Conservation (phyloP, 2,888 invertebrate species). For the Drosophila ustulata region DNA sequence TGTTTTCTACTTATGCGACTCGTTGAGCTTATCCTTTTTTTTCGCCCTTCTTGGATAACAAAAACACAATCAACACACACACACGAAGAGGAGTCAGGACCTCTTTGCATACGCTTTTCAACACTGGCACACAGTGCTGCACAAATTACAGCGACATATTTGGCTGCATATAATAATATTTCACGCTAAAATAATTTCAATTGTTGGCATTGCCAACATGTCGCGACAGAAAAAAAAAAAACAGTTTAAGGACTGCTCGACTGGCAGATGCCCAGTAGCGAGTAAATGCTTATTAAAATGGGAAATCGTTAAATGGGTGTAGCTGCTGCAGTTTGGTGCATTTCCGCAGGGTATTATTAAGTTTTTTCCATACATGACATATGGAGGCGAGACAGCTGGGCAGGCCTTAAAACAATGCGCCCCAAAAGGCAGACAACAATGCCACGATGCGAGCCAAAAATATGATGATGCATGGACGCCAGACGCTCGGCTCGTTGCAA, state of each 20-base stretch:
- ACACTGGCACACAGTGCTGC: slow-evolving; percentile 32
- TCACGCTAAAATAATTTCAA: slow-evolving; percentile 49
- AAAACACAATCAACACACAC: background rate
- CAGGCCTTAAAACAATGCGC: slow-evolving; percentile 43
- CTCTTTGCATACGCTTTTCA: slow-evolving; percentile 26
- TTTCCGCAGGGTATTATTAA: slow-evolving; percentile 1
- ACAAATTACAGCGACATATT: slow-evolving; percentile 28
- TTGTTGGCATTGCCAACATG: slow-evolving; percentile 49
- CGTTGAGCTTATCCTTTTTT: slow-evolving; percentile 43
- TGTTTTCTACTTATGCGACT: slow-evolving; percentile 41
- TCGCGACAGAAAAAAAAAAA: slow-evolving; percentile 41
- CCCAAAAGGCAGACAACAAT: slow-evolving; percentile 20
- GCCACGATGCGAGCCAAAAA: slow-evolving; percentile 18
- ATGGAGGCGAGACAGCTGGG: slow-evolving; percentile 29
- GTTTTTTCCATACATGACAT: slow-evolving; percentile 17
- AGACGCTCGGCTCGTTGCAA: slow-evolving; percentile 22
- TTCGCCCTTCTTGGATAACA: slow-evolving; percentile 24
- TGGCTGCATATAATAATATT: slow-evolving; percentile 36
- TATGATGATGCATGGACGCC: slow-evolving; percentile 39
- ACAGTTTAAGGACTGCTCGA: background rate
- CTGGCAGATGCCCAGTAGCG: slow-evolving; percentile 1
- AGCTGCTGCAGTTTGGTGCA: background rate
- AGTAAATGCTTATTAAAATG: background rate
- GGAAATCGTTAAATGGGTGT: background rate
- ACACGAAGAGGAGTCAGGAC: slow-evolving; percentile 1